phyloP scores from a whole-genome alignment of 2,888 invertebrate genomes.

The Unio pictorum region DNA sequence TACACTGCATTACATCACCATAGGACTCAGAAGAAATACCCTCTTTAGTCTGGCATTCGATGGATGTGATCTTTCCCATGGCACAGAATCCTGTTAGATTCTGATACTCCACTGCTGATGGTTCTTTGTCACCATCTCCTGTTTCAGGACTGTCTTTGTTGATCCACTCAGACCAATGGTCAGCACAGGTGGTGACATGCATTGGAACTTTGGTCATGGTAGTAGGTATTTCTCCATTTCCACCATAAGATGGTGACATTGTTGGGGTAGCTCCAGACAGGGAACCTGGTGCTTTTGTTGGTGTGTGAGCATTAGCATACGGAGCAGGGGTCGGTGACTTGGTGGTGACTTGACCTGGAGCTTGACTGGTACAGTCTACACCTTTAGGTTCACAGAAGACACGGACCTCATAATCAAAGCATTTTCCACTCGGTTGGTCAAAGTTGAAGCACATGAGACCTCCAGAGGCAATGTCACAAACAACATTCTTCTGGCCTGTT shows the following conservation, averaged over 20 bases:
- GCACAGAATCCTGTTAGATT: conserved; percentile 34
- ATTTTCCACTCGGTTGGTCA: conserved; percentile 43
- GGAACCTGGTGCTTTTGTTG: conserved; percentile 8
- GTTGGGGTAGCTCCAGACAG: too few relatives aligned
- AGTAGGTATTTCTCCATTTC: too few relatives aligned
- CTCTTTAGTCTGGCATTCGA: conserved; percentile 53
- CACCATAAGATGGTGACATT: too few relatives aligned
- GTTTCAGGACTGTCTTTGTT: conserved; percentile 33
- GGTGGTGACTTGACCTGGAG: conserved; percentile 33
- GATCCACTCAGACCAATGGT: conserved; percentile 55
- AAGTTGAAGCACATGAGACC: conserved; percentile 79
- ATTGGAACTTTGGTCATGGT: background rate
- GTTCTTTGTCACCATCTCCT: conserved; percentile 35
- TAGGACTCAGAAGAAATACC: conserved; percentile 33
- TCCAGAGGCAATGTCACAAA: conserved; percentile 39
- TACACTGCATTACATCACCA: conserved; percentile 53
- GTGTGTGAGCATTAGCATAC: background rate
- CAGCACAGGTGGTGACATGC: conserved; percentile 2
- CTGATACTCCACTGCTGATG: conserved; percentile 24
- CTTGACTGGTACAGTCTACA: conserved; percentile 27
- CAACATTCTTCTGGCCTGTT: conserved; percentile 30
- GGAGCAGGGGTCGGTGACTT: conserved; percentile 1
- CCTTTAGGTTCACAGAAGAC: conserved; percentile 73
- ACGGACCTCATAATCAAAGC: conserved; percentile 63
- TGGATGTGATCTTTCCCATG: conserved; percentile 50